Percentiles rank a stretch among this genome's conserved stretches.
These are phyloP conservation scores for Lycopodina hypogea DNA, from an alignment of 37 sponge, comb jelly and placozoan species.

Conservation along the genomic window DNA sequence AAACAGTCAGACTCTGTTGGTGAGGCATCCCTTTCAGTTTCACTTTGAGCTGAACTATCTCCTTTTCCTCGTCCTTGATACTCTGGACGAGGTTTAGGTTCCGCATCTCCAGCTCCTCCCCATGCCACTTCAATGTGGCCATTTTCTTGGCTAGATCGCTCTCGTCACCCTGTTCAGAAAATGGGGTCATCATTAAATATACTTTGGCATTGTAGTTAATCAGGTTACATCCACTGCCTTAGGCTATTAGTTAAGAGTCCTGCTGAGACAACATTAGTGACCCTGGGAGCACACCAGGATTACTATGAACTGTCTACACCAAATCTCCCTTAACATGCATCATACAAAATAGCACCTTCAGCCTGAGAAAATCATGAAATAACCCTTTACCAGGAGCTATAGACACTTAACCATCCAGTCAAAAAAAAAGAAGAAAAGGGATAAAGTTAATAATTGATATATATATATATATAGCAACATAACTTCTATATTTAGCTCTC, in stretches of 20 bases:
- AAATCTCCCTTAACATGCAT: too few species aligned
- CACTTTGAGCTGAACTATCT: slow-evolving; percentile 45
- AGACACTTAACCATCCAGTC: too few species aligned
- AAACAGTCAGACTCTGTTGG: slow-evolving; percentile 18
- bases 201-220: neutral
- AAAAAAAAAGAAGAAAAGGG: too few species aligned
- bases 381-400: too few species aligned
- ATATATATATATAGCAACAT: too few species aligned
- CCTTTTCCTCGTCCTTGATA: slow-evolving; percentile 38
- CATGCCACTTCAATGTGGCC: slow-evolving; percentile 64
- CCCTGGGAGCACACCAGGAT: too few species aligned
- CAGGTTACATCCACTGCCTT: neutral
- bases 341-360: too few species aligned
- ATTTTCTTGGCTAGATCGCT: slow-evolving; percentile 61
- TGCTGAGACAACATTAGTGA: neutral
- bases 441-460: too few species aligned
- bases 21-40: slow-evolving; percentile 44
- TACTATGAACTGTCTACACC: too few species aligned
- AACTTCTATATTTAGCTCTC: too few species aligned
- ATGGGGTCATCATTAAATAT: neutral
- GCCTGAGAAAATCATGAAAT: too few species aligned
- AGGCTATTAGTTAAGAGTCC: neutral
- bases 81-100: slow-evolving; percentile 40
- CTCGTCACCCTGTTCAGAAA: slow-evolving; percentile 59
- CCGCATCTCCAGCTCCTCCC: slow-evolving; percentile 55